phyloP scores from a whole-genome alignment of 2,113 vertebrate genomes.

The Rhabdomys dilectus region DNA sequence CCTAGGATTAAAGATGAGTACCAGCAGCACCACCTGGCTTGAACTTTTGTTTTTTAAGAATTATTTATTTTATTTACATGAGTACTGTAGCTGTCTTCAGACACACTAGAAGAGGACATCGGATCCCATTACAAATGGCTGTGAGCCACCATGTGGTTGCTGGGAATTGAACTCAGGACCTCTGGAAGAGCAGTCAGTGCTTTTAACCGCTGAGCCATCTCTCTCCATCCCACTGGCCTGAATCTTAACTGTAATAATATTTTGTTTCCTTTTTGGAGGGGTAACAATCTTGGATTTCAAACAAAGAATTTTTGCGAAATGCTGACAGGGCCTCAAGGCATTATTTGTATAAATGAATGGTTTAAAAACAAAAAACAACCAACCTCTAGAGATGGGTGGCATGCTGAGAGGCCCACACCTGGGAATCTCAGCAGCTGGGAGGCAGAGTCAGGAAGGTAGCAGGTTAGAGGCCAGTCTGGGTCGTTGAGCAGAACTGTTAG shows the following conservation, averaged over 20 bases:
- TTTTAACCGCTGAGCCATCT: no score
- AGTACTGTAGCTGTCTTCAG: no score
- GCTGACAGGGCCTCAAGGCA: not conserved
- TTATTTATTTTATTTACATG: no score
- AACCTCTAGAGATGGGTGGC: not conserved
- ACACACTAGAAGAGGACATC: no score
- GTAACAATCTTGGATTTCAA: not conserved
- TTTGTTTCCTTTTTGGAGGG: not conserved
- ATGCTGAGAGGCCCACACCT: not conserved
- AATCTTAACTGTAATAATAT: not conserved
- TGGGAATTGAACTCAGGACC: no score
- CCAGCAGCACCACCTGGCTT: no score
- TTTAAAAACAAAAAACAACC: not conserved
- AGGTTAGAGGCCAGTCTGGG: not conserved
- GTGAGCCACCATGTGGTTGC: no score
- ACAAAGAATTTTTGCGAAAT: constrained; percentile 36
- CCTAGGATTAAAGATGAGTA: not conserved
- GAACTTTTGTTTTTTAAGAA: no score
- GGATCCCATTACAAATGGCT: no score
- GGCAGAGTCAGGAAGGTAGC: not conserved
- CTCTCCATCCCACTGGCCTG: no score
- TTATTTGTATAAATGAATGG: constrained; percentile 20
- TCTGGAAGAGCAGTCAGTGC: no score
- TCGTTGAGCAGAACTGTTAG: not conserved
- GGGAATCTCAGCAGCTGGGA: no score